Percentiles rank a stretch among this genome's conserved stretches.
These are phyloP conservation scores for Mycalesis mineus DNA, from an alignment of 2,888 invertebrate species.

Conservation along the genomic window DNA sequence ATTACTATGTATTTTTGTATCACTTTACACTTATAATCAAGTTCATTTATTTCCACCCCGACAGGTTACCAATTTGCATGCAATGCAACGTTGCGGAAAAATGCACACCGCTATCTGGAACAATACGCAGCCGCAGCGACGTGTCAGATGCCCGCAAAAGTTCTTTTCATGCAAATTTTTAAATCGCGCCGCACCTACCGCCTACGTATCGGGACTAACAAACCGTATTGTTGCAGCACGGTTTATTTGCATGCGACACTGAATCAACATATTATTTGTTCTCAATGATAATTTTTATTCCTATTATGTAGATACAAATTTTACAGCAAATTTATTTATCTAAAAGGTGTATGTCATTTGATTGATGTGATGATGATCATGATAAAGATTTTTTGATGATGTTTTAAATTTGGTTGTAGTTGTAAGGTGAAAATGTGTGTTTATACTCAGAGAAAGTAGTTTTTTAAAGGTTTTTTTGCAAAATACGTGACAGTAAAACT, in stretches of 20 bases:
- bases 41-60: constrained; percentile 23
- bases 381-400: too few relatives aligned
- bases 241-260: not conserved
- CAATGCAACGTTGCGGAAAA: constrained; percentile 24
- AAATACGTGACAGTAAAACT: too few relatives aligned
- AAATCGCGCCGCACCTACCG: constrained; percentile 12
- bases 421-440: too few relatives aligned
- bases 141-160: constrained; percentile 20
- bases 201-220: constrained; percentile 8
- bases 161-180: constrained; percentile 21
- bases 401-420: too few relatives aligned
- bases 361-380: too few relatives aligned
- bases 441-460: too few relatives aligned
- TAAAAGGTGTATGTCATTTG: too few relatives aligned
- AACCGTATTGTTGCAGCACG: constrained; percentile 1
- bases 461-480: too few relatives aligned
- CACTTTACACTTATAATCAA: constrained; percentile 20
- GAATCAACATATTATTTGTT: not conserved
- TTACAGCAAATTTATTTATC: too few relatives aligned
- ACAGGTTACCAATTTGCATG: constrained; percentile 25
- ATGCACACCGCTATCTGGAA: constrained; percentile 20
- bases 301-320: too few relatives aligned
- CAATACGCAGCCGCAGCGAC: constrained; percentile 24
- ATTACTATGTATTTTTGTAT: too few relatives aligned
- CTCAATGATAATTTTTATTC: not conserved